A percentile compares a stretch with the other conserved stretches of the same genome.
These are phyloP conservation scores for Paratrypauchen microcephalus DNA, from an alignment of 2,797 vertebrate genomes.

Conservation along the genomic window DNA sequence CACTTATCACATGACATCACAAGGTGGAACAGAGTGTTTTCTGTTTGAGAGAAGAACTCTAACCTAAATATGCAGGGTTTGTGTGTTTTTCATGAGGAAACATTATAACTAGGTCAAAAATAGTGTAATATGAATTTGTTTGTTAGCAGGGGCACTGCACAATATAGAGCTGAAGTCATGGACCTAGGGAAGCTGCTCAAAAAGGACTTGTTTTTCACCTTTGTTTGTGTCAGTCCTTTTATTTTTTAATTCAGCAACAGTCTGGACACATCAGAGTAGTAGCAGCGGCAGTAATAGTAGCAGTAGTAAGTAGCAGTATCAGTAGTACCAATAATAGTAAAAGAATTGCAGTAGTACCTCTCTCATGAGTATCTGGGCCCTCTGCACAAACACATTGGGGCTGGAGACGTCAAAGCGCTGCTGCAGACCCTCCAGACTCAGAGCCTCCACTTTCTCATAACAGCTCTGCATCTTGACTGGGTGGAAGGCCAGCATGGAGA, in stretches of 20 bases:
- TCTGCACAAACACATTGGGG: constrained; percentile 89
- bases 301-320: background rate
- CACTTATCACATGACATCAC: no score
- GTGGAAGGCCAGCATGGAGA: constrained; percentile 92
- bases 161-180: background rate
- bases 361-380: constrained; percentile 95
- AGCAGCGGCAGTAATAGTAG: background rate
- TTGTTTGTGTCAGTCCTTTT: no score
- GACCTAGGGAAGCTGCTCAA: background rate
- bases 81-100: no score
- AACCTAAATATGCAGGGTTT: no score
- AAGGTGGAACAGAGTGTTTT: no score
- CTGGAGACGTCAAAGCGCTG: constrained; percentile 92
- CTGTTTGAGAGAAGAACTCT: no score
- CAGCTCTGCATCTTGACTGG: constrained; percentile 95
- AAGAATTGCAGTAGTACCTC: constrained; percentile 74
- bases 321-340: background rate
- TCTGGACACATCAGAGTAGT: no score
- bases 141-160: background rate
- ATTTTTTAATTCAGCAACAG: no score
- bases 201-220: no score
- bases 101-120: background rate
- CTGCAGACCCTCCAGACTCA: constrained; percentile 92
- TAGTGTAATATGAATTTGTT: no score
- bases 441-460: constrained; percentile 90